phyloP scores from a whole-genome alignment of 2,888 invertebrate species.

The Hemithea aestivaria region DNA sequence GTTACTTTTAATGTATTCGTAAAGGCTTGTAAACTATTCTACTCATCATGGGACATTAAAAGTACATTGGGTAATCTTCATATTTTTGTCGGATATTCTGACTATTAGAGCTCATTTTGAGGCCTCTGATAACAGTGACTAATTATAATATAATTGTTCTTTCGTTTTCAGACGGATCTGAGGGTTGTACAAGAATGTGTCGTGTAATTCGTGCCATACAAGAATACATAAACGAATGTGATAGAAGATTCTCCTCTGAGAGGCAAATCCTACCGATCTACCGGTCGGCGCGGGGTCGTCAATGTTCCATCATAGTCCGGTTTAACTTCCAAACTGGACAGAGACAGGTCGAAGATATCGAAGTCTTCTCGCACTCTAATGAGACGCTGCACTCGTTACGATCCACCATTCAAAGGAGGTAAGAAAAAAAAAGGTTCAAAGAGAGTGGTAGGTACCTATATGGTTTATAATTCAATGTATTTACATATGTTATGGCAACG shows the following conservation, averaged over 20 bases:
- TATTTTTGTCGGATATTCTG: no score
- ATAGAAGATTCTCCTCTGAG: conserved; percentile 92
- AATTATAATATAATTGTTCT: not conserved
- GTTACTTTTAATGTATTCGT: no score
- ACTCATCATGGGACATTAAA: no score
- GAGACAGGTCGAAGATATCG: conserved; percentile 93
- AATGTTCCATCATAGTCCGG: conserved; percentile 90
- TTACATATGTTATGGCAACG: no score
- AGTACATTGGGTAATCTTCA: no score
- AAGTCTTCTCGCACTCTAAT: conserved; percentile 95
- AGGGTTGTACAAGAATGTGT: conserved; percentile 85
- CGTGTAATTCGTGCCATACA: conserved; percentile 95
- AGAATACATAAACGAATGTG: conserved; percentile 97
- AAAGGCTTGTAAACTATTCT: no score
- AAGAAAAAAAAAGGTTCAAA: no score
- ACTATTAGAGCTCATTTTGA: no score
- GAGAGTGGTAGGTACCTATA: no score
- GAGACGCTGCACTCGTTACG: conserved; percentile 94
- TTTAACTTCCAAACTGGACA: conserved; percentile 89
- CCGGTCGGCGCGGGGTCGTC: conserved; percentile 94
- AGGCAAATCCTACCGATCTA: conserved; percentile 93
- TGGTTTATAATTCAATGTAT: no score
- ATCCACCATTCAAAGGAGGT: conserved; percentile 85
- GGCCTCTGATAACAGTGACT: no score
- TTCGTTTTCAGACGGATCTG: conserved; percentile 57